phyloP scores from a whole-genome alignment of 2,888 invertebrate genomes.

The Augiades crinisus region DNA sequence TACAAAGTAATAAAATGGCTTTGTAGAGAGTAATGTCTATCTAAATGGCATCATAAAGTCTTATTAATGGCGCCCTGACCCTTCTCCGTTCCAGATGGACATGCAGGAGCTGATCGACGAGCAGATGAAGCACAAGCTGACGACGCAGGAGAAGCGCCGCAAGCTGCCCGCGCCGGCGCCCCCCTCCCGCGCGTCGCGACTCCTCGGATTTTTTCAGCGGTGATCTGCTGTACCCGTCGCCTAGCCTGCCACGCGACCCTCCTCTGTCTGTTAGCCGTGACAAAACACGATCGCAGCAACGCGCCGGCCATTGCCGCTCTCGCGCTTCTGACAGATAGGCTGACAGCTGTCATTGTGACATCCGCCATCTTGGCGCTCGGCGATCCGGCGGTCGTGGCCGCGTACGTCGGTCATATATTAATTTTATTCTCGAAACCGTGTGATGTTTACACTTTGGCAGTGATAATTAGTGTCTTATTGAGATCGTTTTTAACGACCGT shows the following conservation, averaged over 20 bases:
- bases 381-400: slow-evolving; percentile 38
- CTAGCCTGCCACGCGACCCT: slow-evolving; percentile 43
- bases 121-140: slow-evolving; percentile 93
- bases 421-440: slow-evolving; percentile 63
- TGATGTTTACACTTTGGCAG: slow-evolving; percentile 65
- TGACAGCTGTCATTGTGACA: slow-evolving; percentile 40
- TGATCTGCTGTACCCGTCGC: slow-evolving; percentile 66
- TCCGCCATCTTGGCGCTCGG: slow-evolving; percentile 52
- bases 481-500: slow-evolving; percentile 60
- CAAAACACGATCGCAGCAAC: slow-evolving; percentile 50
- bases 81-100: slow-evolving; percentile 93
- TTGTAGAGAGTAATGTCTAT: no score
- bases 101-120: slow-evolving; percentile 96
- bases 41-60: no score
- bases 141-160: slow-evolving; percentile 82
- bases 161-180: slow-evolving; percentile 66
- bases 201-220: slow-evolving; percentile 78
- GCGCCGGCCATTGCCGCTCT: slow-evolving; percentile 47
- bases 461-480: slow-evolving; percentile 65
- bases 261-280: slow-evolving; percentile 51
- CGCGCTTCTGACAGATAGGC: slow-evolving; percentile 48
- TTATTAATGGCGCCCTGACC: no score
- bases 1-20: no score
- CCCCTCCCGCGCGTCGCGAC: slow-evolving; percentile 59
- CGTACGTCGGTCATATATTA: slow-evolving; percentile 49